Base-by-base conservation (phyloP, 2,888 invertebrate species). In the Ernsta delagoae region DNA sequence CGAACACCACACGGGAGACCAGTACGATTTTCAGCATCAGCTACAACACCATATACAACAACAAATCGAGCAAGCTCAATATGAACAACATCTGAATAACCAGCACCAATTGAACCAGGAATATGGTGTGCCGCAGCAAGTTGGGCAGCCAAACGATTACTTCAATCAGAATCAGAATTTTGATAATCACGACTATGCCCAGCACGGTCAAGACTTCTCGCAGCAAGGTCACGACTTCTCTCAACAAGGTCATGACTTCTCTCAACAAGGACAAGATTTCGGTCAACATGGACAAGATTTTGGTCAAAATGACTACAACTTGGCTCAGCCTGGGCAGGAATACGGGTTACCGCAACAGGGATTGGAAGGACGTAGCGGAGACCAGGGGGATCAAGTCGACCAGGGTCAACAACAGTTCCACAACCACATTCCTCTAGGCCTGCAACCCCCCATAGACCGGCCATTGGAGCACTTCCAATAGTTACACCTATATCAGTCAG, bases 401-500 rank as follows among this genome's bases (percentile, higher is more conserved):
- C 75, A 77, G 53, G 81, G 77, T 11, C 81, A 77, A 43, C 87
- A 87, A 72, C 79, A 81, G 60, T 93, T 78, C 75, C 90, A 89
- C 74, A 92, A 93, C 74, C 93, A 93, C 78, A 92, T 93, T 71
- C 93, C 93, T 0, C 80, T 90, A 12, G 88, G 87, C 6, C 83
- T 92, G 41, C 92, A 92, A 79, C 88, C 85, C n/a, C 93, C 93
- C 4, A 83, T 91, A 48, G 89, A 92, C 74, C 83, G 90, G 45
- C 90, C 92, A 5, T 84, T 90, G n/a, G 93, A 92, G 56, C 84
- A 92, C 75, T 93, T 93, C 80, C 86, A 83, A 75, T 92, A 89
- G 70, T 70, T 71, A 73, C 73, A 54, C 63, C 72, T 76, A 73
- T 74, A 64, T 60, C 36, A 57, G 59, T 60, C 36, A 57, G 59